Base-by-base conservation (phyloP, 2,113 vertebrate genomes). In the Gallinago jamesoni region DNA sequence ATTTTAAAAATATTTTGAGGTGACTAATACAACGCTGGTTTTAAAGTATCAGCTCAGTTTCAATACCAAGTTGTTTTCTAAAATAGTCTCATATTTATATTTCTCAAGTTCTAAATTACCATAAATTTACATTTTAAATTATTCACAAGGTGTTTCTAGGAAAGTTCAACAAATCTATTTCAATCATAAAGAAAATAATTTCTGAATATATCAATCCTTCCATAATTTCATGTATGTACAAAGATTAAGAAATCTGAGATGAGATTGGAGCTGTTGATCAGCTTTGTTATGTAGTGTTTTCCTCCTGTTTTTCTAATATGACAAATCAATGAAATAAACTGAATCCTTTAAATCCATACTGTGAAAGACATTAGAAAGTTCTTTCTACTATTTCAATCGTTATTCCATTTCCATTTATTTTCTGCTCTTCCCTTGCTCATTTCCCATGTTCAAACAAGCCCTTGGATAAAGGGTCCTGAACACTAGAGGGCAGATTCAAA, bases 401-500 rank as follows among this genome's bases (percentile, higher is more conserved):
- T 53, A 70, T 63, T 63, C 6, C 5, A 24, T 19, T 84, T 67
- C 13, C 14, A 3, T 28, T 78, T 86, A 55, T 62, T 47, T 33
- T 3, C 23, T 59, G 43, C 14, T 23, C 9, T 89, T 86, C 10
- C 3, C 22, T 33, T 55, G 5, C 28, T 45, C 5, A 17, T 59
- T 84, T 60, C 12, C 12, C 1, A 1, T 1, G 0, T 7, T 50
- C 39, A 52, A 22, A 66, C 3, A 64, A 47, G 33, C 35, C 43
- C 21, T 63, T 80, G 52, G 60, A 90, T 31, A 84, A 80, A 3
- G 47, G 2, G 11, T 74, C 83, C 82, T 89, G 66, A 91, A 95
- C 92, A 72, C 87, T 90, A 86, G 92, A 93, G 88, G 82, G 90
- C 90, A 97, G 79, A 84, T 83, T 27, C 47, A 76, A 96, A 94